These are phyloP conservation scores for Nyctalus aviator DNA, from an alignment of 2,797 vertebrate species.

Conservation along the genomic window DNA sequence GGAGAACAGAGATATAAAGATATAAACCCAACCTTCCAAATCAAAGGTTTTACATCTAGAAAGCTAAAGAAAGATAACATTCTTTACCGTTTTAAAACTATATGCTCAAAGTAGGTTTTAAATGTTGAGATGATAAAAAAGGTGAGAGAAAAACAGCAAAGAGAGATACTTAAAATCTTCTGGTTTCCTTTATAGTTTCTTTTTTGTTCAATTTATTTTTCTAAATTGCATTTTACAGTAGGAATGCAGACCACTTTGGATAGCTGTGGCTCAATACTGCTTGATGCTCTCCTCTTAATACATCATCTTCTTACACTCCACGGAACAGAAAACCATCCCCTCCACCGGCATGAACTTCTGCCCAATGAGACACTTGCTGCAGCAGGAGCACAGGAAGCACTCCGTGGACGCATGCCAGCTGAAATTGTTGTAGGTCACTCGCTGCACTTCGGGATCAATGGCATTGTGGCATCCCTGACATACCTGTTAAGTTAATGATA, in stretches of 20 bases:
- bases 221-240: conserved; percentile 80
- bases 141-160: conserved; percentile 37
- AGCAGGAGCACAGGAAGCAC: conserved; percentile 96
- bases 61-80: conserved; percentile 42
- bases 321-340: conserved; percentile 95
- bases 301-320: conserved; percentile 96
- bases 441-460: conserved; percentile 96
- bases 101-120: conserved; percentile 57
- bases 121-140: conserved; percentile 56
- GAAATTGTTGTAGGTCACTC: conserved; percentile 95
- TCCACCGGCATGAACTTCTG: conserved; percentile 96
- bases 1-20: background rate
- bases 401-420: conserved; percentile 94
- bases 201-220: conserved; percentile 68
- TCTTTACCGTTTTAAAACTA: conserved; percentile 53
- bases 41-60: conserved; percentile 35
- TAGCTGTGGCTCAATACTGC: conserved; percentile 61
- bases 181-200: conserved; percentile 39
- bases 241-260: conserved; percentile 84
- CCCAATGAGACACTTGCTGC: conserved; percentile 94
- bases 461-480: conserved; percentile 93
- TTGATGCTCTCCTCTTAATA: conserved; percentile 77
- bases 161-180: conserved; percentile 61
- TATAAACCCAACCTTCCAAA: conserved; percentile 55
- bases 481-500: conserved; percentile 86